phyloP scores from a whole-genome alignment of 1,140 invertebrate species.

The Drosophila truncata region DNA sequence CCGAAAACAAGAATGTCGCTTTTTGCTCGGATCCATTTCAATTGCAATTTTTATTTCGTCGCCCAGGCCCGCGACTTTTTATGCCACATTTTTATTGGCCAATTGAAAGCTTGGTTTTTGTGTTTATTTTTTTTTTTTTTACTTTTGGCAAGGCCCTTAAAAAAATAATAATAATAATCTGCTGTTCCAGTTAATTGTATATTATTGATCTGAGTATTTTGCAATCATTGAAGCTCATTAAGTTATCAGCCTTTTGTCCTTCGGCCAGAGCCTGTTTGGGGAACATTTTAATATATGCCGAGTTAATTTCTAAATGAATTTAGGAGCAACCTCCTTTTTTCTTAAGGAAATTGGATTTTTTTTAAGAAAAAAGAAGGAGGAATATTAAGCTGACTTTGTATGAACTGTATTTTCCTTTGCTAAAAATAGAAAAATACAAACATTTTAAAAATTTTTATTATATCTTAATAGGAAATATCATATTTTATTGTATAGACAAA shows the following conservation, averaged over 20 bases:
- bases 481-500: neutral
- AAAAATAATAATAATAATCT: slow-evolving; percentile 6
- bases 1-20: slow-evolving; percentile 41
- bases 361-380: no score
- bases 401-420: no score
- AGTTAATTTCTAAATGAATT: neutral
- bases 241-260: slow-evolving; percentile 12
- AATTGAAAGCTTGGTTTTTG: slow-evolving; percentile 28
- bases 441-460: no score
- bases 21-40: slow-evolving; percentile 39
- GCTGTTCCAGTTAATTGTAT: slow-evolving; percentile 28
- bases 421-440: no score
- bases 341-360: no score
- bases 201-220: slow-evolving; percentile 40
- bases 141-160: slow-evolving; percentile 39
- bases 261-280: slow-evolving; percentile 10
- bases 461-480: no score
- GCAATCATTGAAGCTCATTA: slow-evolving; percentile 26
- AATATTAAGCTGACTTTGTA: no score
- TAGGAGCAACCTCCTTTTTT: neutral
- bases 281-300: neutral
- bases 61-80: slow-evolving; percentile 11
- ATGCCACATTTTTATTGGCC: slow-evolving; percentile 43
- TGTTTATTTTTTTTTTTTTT: neutral
- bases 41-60: slow-evolving; percentile 50